Evolutionary conservation across 2,113 vertebrate species (phyloP).

Genomic region (Muntiacus muntjak): DNA sequence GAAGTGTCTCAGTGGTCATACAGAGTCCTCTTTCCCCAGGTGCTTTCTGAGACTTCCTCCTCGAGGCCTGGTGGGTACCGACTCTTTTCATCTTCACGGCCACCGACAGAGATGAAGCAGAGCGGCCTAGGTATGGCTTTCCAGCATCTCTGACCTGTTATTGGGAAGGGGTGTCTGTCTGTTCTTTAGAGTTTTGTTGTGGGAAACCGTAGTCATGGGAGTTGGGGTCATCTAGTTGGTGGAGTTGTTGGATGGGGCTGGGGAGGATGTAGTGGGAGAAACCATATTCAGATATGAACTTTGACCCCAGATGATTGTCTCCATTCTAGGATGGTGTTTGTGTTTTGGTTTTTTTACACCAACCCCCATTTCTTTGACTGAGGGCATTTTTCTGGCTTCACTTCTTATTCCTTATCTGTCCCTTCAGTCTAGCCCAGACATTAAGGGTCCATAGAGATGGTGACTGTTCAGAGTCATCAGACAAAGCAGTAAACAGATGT

Average conservation of each 20-base stretch:
- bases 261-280: slow-evolving; percentile 2
- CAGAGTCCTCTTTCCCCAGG: slow-evolving; percentile 79
- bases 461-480: slow-evolving; percentile 61
- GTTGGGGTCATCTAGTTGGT: background rate
- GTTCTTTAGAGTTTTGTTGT: slow-evolving; percentile 32
- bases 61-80: slow-evolving; percentile 91
- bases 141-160: background rate
- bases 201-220: background rate
- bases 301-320: slow-evolving; percentile 5
- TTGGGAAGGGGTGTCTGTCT: slow-evolving; percentile 43
- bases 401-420: slow-evolving; percentile 54
- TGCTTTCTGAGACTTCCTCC: slow-evolving; percentile 94
- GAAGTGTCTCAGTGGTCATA: background rate
- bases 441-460: slow-evolving; percentile 55
- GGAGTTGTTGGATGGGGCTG: background rate
- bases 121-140: slow-evolving; percentile 93
- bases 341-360: slow-evolving; percentile 25
- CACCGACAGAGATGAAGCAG: slow-evolving; percentile 96
- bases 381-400: slow-evolving; percentile 49
- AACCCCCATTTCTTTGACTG: background rate
- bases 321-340: background rate
- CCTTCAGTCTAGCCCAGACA: slow-evolving; percentile 31
- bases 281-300: background rate
- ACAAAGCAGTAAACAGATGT: slow-evolving; percentile 50
- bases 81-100: slow-evolving; percentile 94